phyloP scores from a whole-genome alignment of 2,113 vertebrate species.

The Syngnathus floridae region DNA sequence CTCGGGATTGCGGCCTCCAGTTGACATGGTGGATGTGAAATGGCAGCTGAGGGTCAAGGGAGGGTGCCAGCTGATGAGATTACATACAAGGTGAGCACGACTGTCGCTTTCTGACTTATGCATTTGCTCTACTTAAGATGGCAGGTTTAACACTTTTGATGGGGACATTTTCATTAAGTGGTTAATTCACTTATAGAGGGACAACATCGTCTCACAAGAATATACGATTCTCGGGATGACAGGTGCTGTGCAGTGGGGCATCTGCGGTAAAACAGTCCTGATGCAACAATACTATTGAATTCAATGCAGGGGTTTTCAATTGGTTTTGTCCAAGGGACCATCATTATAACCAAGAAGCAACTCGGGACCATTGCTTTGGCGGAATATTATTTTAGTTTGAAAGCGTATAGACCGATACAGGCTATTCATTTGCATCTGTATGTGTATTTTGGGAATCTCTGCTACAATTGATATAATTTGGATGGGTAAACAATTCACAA shows the following conservation, averaged over 20 bases:
- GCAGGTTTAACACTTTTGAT: background rate
- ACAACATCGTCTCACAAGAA: background rate
- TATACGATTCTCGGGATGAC: background rate
- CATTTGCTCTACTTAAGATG: constrained; percentile 1
- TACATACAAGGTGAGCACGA: constrained; percentile 5
- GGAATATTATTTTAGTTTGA: too few species aligned
- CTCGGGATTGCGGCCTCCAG: constrained; percentile 29
- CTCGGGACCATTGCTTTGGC: too few species aligned
- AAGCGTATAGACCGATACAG: too few species aligned
- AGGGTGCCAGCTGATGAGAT: constrained; percentile 22
- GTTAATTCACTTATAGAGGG: background rate
- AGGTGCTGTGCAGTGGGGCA: background rate
- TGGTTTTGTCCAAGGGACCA: too few species aligned
- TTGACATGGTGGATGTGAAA: constrained; percentile 31
- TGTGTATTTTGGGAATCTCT: too few species aligned
- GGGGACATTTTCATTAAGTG: constrained; percentile 1
- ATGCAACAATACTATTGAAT: background rate
- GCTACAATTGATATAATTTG: too few species aligned
- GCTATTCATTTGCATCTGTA: too few species aligned
- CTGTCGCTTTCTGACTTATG: constrained; percentile 6
- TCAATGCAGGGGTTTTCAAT: background rate
- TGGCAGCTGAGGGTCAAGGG: constrained; percentile 23
- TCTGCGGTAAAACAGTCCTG: background rate
- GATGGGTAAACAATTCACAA: too few species aligned
- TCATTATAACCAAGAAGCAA: too few species aligned